phyloP scores from a whole-genome alignment of 2,797 vertebrate genomes.

The Ctenosaura bakeri region DNA sequence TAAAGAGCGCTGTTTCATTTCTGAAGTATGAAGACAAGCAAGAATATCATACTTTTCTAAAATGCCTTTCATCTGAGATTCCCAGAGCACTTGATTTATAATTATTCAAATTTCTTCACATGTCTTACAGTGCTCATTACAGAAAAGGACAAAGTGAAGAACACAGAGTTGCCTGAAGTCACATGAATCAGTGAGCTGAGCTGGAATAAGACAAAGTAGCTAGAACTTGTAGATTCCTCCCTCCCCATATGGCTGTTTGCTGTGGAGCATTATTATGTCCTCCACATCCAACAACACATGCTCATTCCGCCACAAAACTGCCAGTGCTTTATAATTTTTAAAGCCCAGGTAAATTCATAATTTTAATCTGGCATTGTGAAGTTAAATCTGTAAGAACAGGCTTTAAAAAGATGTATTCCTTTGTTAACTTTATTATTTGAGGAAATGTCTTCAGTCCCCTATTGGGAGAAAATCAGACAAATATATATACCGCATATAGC shows the following conservation, averaged over 20 bases:
- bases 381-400: background rate
- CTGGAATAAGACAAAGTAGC: slow-evolving; percentile 27
- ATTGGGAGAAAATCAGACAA: no score
- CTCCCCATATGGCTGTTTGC: background rate
- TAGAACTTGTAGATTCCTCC: background rate
- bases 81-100: slow-evolving; percentile 29
- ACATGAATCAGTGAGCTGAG: slow-evolving; percentile 35
- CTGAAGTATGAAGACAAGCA: slow-evolving; percentile 26
- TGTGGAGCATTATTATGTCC: background rate
- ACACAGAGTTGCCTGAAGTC: slow-evolving; percentile 29
- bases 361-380: background rate
- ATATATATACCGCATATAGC: no score
- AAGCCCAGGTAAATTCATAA: background rate
- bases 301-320: background rate
- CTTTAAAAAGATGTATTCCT: background rate
- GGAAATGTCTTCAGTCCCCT: no score
- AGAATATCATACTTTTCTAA: slow-evolving; percentile 14
- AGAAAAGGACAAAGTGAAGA: background rate
- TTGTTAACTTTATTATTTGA: background rate
- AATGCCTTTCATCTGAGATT: slow-evolving; percentile 42
- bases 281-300: background rate
- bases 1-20: slow-evolving; percentile 31
- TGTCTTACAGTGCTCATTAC: slow-evolving; percentile 20
- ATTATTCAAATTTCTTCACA: slow-evolving; percentile 37
- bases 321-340: background rate